These are phyloP conservation scores for Agrotis ipsilon DNA, from an alignment of 2,888 invertebrate species.

Conservation along the genomic window DNA sequence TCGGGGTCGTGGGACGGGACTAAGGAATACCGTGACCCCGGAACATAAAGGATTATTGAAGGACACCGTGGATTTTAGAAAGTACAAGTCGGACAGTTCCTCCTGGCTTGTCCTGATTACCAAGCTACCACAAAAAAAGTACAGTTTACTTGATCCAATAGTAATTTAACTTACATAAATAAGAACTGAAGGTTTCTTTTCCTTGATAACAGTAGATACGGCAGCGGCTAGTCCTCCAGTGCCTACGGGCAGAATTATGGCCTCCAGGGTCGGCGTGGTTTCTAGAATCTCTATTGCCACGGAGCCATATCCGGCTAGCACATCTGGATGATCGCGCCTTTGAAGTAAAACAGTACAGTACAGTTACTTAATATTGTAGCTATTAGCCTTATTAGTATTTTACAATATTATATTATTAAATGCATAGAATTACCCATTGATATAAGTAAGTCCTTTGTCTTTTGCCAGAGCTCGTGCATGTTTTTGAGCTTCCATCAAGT, in stretches of 20 bases:
- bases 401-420: not conserved
- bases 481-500: constrained; percentile 91
- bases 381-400: not conserved
- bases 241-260: constrained; percentile 97
- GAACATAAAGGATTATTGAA: too few relatives aligned
- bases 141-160: not conserved
- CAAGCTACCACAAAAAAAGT: too few relatives aligned
- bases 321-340: constrained; percentile 98
- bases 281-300: constrained; percentile 97
- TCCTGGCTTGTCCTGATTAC: too few relatives aligned
- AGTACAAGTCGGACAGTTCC: too few relatives aligned
- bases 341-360: not conserved
- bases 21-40: too few relatives aligned
- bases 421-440: constrained; percentile 90
- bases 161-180: constrained; percentile 94
- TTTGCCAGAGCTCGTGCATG: constrained; percentile 91
- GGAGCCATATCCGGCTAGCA: constrained; percentile 98
- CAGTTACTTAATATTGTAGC: not conserved
- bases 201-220: constrained; percentile 96
- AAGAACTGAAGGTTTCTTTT: constrained; percentile 94
- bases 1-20: too few relatives aligned
- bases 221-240: constrained; percentile 97
- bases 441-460: constrained; percentile 92
- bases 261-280: constrained; percentile 96
- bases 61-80: too few relatives aligned